Base-by-base conservation (phyloP, 2,113 vertebrate genomes). In the Dipodomys ordii region DNA sequence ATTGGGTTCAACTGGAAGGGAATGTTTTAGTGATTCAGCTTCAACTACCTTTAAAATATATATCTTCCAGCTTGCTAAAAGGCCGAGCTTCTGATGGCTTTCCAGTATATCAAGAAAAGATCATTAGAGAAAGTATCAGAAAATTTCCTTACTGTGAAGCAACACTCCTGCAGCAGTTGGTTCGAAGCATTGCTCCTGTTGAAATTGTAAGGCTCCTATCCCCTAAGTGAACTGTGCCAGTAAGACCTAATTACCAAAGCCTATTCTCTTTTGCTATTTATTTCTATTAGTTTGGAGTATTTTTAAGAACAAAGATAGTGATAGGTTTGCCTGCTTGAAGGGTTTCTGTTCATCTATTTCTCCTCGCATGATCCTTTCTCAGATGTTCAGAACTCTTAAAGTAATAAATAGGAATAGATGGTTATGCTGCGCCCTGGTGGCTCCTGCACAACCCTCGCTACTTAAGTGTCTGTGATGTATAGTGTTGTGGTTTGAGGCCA, bases 131-230 rank as follows among this genome's bases (percentile, higher is more conserved):
- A 96, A 99, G 99, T 76, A 99, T 99, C 96, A 98, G 99, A 12
- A 99, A 99, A 97, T 99, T 99, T 94, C 99, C 99, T 2, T 99
- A 99, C 97, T 99, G 99, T 65, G 99, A 99, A 93, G 98, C 99
- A 3, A 99, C 99, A 0, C 97, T 99, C 94, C 98, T 99, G 68
- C 99, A 99, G 98, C 99, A 99, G 98, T 99, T 99, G 83, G 99
- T 99, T 85, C 98, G 99, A 90, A 99, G 99, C 88, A 99, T 99
- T 82, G 99, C 99, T 67, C 99, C 99, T 3, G 99, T 99, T 76
- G 99, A 99, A 97, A 99, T 99, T 19, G 99, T 99, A 98, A 99
- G 99, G 60, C 53, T 93, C 30, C 23, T 68, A 0, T n/a, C 60
- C 20, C 83, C 46, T 91, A 67, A 25, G 30, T 76, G n/a, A 28